A percentile compares a stretch with the other conserved stretches of the same genome.
These are phyloP conservation scores for Minunthozetes semirufus DNA, from an alignment of 2,888 invertebrate species.

Conservation along the genomic window DNA sequence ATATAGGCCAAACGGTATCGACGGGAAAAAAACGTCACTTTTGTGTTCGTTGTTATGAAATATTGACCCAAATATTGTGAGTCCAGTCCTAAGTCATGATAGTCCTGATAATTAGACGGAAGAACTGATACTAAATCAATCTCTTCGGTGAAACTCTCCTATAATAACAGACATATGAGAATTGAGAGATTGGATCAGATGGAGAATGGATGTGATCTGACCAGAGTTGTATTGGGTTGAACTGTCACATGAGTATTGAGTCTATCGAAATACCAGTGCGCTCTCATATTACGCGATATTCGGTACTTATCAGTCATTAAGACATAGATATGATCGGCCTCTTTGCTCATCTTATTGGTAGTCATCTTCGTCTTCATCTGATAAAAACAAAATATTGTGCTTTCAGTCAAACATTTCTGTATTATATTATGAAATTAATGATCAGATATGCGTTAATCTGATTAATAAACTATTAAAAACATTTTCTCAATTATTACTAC, in stretches of 20 bases:
- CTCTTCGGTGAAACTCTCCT: constrained; percentile 54
- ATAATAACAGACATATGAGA: constrained; percentile 32
- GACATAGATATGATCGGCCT: constrained; percentile 60
- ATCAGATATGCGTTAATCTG: background rate
- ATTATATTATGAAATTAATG: background rate
- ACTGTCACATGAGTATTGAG: constrained; percentile 57
- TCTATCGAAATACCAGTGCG: constrained; percentile 66
- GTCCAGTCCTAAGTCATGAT: background rate
- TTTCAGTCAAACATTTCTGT: too few species aligned
- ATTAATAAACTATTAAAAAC: background rate
- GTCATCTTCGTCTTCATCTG: constrained; percentile 7
- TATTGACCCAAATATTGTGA: constrained; percentile 27
- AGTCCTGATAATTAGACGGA: constrained; percentile 46
- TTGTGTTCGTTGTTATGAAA: constrained; percentile 51
- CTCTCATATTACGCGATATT: constrained; percentile 64
- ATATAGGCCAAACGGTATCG: constrained; percentile 66
- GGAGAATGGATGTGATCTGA: constrained; percentile 42
- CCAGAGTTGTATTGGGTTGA: constrained; percentile 47
- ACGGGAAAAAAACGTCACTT: constrained; percentile 62
- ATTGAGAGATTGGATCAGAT: background rate
- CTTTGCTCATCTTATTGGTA: constrained; percentile 54
- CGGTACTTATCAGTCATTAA: constrained; percentile 64
- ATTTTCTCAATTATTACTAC: background rate
- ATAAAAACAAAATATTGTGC: too few species aligned
- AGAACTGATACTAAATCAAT: constrained; percentile 60